Base-by-base conservation (phyloP, 2,113 vertebrate species). In the Neolamprologus brichardi region DNA sequence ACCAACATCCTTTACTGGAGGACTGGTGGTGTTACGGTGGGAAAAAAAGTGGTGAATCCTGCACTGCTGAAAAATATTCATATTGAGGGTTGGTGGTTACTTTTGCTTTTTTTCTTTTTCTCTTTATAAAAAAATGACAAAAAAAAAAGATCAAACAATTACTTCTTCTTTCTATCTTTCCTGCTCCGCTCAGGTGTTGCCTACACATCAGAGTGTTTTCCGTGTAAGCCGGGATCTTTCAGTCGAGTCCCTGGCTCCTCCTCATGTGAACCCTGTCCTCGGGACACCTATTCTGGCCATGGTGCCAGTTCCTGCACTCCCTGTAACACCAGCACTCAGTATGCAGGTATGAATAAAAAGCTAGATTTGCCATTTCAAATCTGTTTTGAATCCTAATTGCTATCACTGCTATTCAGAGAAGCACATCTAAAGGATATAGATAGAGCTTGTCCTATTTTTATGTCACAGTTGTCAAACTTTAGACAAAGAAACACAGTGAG, bases 1-100 rank as follows among this genome's bases (percentile, higher is more conserved):
- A 97, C 97, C 79, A 99, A 99, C 90, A 97, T 99, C 92, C 95
- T 99, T 2, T 99, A 99, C 93, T 99, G 99, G 99, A 97, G 98
- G 91, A 99, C 99, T 4, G 98, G 97, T 11, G 97, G 98, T 12
- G 97, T 99, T 86, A 94, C 98, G 11, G 96, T 99, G 95, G 97
- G 97, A 1, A 95, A 96, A 9, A 99, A 98, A 95, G 97, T 96
- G 15, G 96, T 97, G 84, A 99, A 99, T 86, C 98, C 98, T n/a
- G 98, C 98, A 60, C 90, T 99, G 77, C 94, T 99, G 87, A 99
- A 98, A 96, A 99, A 99, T 88, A 95, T 99, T 93, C 97, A 97
- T 28, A 99, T 99, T 91, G 97, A 99, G 97, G 99, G 99, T 99
- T 92, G 75, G 92, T 70, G 75, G 49, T 75, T 72, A 52, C 15